Percentiles rank a stretch among this genome's conserved stretches.
These are phyloP conservation scores for Coptodon rendalli DNA, from an alignment of 2,113 vertebrate genomes.

Conservation along the genomic window DNA sequence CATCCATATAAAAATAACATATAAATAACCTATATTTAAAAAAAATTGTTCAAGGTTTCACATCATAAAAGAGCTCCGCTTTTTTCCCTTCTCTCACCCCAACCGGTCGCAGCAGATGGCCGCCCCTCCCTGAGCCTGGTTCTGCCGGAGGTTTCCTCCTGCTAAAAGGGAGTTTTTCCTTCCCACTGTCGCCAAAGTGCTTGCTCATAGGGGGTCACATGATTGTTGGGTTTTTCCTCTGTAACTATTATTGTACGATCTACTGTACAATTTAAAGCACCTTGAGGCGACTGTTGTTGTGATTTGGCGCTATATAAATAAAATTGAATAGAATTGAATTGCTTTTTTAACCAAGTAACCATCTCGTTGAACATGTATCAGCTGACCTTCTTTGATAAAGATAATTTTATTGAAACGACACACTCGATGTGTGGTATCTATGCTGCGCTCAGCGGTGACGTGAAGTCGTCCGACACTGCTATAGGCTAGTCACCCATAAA, in stretches of 20 bases:
- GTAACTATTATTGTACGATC: background rate
- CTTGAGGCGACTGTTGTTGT: background rate
- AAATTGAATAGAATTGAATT: background rate
- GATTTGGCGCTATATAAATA: too few relatives aligned
- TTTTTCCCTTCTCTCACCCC: background rate
- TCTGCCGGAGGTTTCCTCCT: background rate
- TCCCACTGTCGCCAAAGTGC: background rate
- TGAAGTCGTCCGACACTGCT: background rate
- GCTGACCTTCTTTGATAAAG: background rate
- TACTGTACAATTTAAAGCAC: background rate
- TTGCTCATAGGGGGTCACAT: background rate
- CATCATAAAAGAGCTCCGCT: background rate
- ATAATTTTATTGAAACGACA: background rate
- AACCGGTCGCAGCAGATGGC: background rate
- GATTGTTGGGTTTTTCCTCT: background rate
- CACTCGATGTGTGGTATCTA: background rate
- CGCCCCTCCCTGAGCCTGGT: background rate
- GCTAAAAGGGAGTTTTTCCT: background rate
- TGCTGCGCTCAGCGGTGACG: background rate
- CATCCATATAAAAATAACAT: background rate
- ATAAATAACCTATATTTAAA: fast-evolving
- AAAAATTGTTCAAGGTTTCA: background rate
- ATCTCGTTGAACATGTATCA: background rate
- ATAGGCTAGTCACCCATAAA: fast-evolving
- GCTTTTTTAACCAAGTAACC: background rate